Evolutionary conservation across 2,113 vertebrate species (phyloP).

Genomic region (Beaufortia kweichowensis): DNA sequence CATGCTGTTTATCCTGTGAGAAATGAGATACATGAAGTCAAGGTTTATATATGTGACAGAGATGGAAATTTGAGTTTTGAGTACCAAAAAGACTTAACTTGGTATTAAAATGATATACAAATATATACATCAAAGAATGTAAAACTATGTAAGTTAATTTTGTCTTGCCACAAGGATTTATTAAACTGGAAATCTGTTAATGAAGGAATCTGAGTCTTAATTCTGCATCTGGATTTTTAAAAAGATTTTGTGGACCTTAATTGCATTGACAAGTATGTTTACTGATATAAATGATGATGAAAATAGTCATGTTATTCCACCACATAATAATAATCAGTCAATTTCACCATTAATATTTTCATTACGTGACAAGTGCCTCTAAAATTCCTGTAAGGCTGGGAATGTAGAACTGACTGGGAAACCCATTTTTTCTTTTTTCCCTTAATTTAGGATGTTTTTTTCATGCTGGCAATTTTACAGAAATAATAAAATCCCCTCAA

Average conservation of each 20-base stretch:
- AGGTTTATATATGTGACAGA: neutral
- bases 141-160: no score
- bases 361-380: constrained; percentile 10
- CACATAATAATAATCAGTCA: constrained; percentile 6
- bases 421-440: neutral
- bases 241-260: neutral
- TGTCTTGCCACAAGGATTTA: no score
- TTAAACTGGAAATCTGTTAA: neutral
- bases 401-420: constrained; percentile 20
- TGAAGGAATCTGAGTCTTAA: neutral
- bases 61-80: no score
- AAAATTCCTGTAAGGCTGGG: constrained; percentile 15
- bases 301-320: neutral
- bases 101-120: no score
- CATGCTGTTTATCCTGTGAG: constrained; percentile 61
- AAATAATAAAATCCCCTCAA: constrained; percentile 36
- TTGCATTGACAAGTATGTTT: neutral
- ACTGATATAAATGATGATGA: neutral
- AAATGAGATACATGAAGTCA: constrained; percentile 17
- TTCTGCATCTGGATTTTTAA: no score
- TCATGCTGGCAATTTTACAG: constrained; percentile 35
- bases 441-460: neutral
- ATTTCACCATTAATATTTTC: constrained; percentile 36
- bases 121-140: no score
- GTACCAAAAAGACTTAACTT: no score